A percentile compares a stretch with the other conserved stretches of the same genome.
These are phyloP conservation scores for Procambarus virginalis DNA, from an alignment of 1,140 invertebrate species.

Conservation along the genomic window DNA sequence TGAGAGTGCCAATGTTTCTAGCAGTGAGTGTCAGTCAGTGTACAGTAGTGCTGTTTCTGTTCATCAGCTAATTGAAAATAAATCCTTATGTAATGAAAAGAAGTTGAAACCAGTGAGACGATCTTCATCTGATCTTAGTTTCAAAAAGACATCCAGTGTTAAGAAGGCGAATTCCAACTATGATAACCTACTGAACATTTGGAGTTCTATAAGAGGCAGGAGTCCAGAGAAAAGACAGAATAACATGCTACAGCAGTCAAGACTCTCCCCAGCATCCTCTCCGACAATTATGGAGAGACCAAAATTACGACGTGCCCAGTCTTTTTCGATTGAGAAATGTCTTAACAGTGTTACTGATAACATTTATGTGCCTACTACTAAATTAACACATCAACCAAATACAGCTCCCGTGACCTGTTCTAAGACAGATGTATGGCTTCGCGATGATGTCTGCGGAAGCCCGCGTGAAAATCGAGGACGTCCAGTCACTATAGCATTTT, in stretches of 20 bases:
- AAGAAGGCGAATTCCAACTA: conserved; percentile 44
- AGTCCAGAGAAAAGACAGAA: conserved; percentile 52
- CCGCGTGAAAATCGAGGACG: conserved; percentile 59
- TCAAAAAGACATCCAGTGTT: conserved; percentile 31
- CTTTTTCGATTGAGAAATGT: conserved; percentile 51
- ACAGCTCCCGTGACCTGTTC: neutral
- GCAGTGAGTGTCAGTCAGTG: conserved; percentile 68
- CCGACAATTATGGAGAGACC: conserved; percentile 23
- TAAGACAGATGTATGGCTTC: conserved; percentile 34
- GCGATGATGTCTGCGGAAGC: conserved; percentile 7
- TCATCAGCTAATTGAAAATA: conserved; percentile 51
- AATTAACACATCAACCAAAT: conserved; percentile 9
- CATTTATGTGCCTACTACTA: conserved; percentile 25
- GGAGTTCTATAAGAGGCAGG: conserved; percentile 44
- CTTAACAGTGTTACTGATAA: conserved; percentile 23
- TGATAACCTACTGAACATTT: conserved; percentile 47
- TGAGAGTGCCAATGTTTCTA: conserved; percentile 63
- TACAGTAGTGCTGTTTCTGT: conserved; percentile 72
- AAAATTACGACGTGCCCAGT: conserved; percentile 53
- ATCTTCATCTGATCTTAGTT: conserved; percentile 52
- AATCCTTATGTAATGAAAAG: conserved; percentile 22
- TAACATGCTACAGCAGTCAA: neutral
- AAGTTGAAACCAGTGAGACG: conserved; percentile 38
- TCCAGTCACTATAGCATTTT: conserved; percentile 65
- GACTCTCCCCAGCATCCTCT: conserved; percentile 34